phyloP scores from a whole-genome alignment of 2,797 vertebrate genomes.

The Phataginus tricuspis region DNA sequence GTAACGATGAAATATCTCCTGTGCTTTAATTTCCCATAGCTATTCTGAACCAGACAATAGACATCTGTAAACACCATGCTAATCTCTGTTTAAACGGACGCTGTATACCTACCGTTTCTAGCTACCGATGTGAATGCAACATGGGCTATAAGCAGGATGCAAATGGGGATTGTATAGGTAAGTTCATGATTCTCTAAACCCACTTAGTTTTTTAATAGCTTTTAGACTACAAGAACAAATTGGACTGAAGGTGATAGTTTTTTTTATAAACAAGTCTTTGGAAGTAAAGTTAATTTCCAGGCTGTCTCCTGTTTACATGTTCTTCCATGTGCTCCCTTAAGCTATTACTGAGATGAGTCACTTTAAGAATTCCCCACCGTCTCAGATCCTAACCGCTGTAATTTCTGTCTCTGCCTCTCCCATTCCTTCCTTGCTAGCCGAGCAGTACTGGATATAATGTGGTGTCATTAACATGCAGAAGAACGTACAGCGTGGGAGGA shows the following conservation, averaged over 20 bases:
- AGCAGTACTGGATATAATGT: background rate
- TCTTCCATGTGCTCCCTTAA: background rate
- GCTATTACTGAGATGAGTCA: background rate
- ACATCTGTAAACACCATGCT: slow-evolving; percentile 97
- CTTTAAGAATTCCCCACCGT: background rate
- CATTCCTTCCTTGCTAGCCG: background rate
- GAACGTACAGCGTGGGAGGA: background rate
- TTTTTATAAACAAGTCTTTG: background rate
- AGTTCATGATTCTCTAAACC: slow-evolving; percentile 63
- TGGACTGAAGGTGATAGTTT: background rate
- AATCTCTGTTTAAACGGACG: slow-evolving; percentile 98
- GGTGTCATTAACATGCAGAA: background rate
- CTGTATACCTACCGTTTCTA: slow-evolving; percentile 94
- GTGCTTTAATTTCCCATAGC: slow-evolving; percentile 85
- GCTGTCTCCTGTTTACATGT: background rate
- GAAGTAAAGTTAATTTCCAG: background rate
- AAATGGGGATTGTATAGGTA: slow-evolving; percentile 95
- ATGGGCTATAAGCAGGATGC: slow-evolving; percentile 98
- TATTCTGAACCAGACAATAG: slow-evolving; percentile 94
- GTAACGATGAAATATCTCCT: background rate
- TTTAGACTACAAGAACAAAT: background rate
- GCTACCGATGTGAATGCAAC: slow-evolving; percentile 99
- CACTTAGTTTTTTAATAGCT: background rate
- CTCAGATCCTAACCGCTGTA: background rate
- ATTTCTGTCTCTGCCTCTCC: background rate